These are phyloP conservation scores for Saccostrea cuccullata DNA, from an alignment of 1,140 invertebrate species.

Conservation along the genomic window DNA sequence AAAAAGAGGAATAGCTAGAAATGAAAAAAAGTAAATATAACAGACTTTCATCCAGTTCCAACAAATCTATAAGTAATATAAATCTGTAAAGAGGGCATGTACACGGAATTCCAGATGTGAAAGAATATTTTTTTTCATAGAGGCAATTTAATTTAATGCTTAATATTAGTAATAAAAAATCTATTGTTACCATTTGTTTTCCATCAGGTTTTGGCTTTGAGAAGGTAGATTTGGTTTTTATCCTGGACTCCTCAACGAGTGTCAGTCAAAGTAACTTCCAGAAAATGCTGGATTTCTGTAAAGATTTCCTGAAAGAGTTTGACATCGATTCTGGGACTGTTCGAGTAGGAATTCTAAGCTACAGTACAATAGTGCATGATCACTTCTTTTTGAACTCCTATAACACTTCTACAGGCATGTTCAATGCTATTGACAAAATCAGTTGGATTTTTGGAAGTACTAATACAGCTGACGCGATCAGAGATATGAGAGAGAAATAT, in stretches of 20 bases:
- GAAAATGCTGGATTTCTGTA: slow-evolving; percentile 48
- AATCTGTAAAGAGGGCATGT: too few relatives aligned
- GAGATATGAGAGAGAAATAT: slow-evolving; percentile 45
- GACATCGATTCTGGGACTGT: slow-evolving; percentile 52
- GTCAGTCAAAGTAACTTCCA: slow-evolving; percentile 6
- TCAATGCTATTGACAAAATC: slow-evolving; percentile 49
- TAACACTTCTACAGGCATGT: slow-evolving; percentile 32
- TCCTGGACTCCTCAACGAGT: slow-evolving; percentile 71
- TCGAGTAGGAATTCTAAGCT: slow-evolving; percentile 55
- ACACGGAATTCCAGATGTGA: too few relatives aligned
- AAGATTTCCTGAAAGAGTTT: slow-evolving; percentile 41
- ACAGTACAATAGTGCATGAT: slow-evolving; percentile 48
- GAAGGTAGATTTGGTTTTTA: slow-evolving; percentile 69
- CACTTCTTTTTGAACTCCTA: slow-evolving; percentile 60
- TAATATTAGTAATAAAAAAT: too few relatives aligned
- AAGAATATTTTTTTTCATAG: too few relatives aligned
- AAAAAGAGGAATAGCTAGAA: too few relatives aligned
- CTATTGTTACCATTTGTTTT: too few relatives aligned
- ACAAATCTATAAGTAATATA: too few relatives aligned
- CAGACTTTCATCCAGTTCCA: too few relatives aligned
- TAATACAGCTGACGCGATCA: slow-evolving; percentile 51
- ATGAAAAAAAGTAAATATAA: too few relatives aligned
- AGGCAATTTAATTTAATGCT: too few relatives aligned
- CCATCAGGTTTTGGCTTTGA: too few relatives aligned
- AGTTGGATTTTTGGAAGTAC: slow-evolving; percentile 57